Conservation (phyloP, 2,888 invertebrate genomes). For the Synanthedon formicaeformis region DNA sequence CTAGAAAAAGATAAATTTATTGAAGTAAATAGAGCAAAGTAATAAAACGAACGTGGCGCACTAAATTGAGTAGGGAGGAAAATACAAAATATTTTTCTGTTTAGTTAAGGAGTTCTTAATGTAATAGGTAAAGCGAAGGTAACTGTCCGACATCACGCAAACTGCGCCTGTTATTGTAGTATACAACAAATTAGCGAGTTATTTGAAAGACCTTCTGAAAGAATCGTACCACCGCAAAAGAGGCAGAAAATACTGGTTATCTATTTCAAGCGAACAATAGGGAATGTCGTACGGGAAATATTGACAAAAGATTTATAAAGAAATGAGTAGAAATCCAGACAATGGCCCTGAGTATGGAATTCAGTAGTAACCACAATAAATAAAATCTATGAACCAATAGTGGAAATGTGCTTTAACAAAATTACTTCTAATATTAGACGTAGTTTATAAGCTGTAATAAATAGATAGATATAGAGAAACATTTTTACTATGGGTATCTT, state of each 20-base stretch:
- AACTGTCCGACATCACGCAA: neutral
- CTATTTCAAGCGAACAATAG: conserved; percentile 29
- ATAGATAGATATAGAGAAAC: neutral
- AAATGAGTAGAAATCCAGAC: conserved; percentile 30
- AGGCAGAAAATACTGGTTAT: conserved; percentile 20
- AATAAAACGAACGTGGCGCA: neutral
- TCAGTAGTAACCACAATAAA: neutral
- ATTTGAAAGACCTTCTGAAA: conserved; percentile 22
- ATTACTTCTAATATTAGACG: conserved; percentile 15
- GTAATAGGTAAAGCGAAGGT: neutral
- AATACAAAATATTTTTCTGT: neutral
- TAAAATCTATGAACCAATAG: conserved; percentile 2
- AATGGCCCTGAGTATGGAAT: conserved; percentile 11
- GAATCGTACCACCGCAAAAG: conserved; percentile 19
- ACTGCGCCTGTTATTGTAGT: neutral
- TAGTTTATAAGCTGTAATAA: conserved; percentile 2
- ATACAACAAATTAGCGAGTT: conserved; percentile 11
- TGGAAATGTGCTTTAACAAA: conserved; percentile 20
- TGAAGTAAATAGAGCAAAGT: neutral
- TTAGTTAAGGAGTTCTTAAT: neutral
- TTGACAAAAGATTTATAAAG: conserved; percentile 33
- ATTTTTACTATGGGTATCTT: too few relatives aligned
- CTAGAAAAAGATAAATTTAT: neutral
- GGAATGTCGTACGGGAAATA: conserved; percentile 21
- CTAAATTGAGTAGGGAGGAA: neutral